Conservation (phyloP, 2,113 vertebrate genomes). For the Thomomys bottae region DNA sequence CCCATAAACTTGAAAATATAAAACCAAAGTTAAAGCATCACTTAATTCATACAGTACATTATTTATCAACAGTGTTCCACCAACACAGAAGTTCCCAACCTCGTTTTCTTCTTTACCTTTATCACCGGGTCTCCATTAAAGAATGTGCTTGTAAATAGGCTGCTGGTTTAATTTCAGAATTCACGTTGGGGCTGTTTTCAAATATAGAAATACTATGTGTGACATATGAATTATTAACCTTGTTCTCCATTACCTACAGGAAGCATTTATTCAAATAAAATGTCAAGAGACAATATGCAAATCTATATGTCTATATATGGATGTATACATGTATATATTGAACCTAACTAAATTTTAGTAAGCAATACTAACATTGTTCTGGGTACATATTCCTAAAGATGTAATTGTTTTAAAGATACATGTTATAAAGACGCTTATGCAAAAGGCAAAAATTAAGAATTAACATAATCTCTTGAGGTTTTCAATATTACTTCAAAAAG, state of each 20-base stretch:
- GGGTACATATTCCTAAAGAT: conserved; percentile 86
- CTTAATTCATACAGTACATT: conserved; percentile 86
- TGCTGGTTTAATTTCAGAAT: conserved; percentile 83
- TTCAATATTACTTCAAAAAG: conserved; percentile 78
- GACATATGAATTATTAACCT: conserved; percentile 64
- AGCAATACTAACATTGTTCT: conserved; percentile 84
- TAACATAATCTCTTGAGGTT: conserved; percentile 74
- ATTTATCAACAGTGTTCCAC: conserved; percentile 83
- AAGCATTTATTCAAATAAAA: conserved; percentile 83
- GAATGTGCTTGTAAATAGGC: conserved; percentile 83
- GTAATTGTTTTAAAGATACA: conserved; percentile 82
- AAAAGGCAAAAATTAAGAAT: conserved; percentile 80
- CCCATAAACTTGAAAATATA: conserved; percentile 86
- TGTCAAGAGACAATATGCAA: conserved; percentile 80
- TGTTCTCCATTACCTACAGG: conserved; percentile 83
- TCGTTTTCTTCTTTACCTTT: conserved; percentile 82
- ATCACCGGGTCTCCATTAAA: conserved; percentile 85
- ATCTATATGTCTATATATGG: conserved; percentile 79
- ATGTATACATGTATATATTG: conserved; percentile 74
- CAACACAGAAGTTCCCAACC: conserved; percentile 81
- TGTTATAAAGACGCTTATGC: conserved; percentile 77
- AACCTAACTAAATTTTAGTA: conserved; percentile 84
- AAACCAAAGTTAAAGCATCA: conserved; percentile 87
- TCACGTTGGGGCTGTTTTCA: conserved; percentile 74
- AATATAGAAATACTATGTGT: conserved; percentile 68